Evolutionary conservation across 2,888 invertebrate genomes (phyloP).

Genomic region (Hydrotaea diabolus): DNA sequence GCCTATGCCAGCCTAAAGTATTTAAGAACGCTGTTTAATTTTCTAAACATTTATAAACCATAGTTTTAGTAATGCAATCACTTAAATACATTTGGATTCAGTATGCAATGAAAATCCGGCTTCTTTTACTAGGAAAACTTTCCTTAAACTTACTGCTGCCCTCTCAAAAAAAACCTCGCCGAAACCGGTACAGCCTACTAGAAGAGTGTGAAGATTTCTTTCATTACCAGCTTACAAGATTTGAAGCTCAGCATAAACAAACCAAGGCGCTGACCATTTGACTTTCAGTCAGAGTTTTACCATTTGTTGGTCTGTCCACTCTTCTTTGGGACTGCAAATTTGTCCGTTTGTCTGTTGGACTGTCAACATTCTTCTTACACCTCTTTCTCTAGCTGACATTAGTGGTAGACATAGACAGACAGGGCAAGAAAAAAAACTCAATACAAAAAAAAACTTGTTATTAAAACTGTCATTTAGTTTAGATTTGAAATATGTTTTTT

Average conservation of each 20-base stretch:
- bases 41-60: too few relatives aligned
- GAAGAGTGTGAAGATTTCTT: background rate
- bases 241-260: background rate
- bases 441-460: constrained; percentile 4
- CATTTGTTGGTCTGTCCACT: background rate
- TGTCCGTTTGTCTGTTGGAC: constrained; percentile 1
- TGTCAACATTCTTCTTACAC: background rate
- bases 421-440: too few relatives aligned
- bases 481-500: constrained; percentile 10
- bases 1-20: too few relatives aligned
- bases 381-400: constrained; percentile 7
- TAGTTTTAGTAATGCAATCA: too few relatives aligned
- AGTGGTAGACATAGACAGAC: background rate
- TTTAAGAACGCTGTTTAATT: too few relatives aligned
- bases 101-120: too few relatives aligned
- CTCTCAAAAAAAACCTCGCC: too few relatives aligned
- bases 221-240: background rate
- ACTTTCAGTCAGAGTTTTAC: background rate
- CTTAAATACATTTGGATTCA: too few relatives aligned
- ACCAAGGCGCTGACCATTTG: too few relatives aligned
- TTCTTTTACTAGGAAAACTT: too few relatives aligned
- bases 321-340: constrained; percentile 13
- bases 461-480: constrained; percentile 25
- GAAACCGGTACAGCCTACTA: background rate
- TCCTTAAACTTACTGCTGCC: too few relatives aligned